These are phyloP conservation scores for Brachyopa scutellaris DNA, from an alignment of 2,888 invertebrate species.

Conservation along the genomic window DNA sequence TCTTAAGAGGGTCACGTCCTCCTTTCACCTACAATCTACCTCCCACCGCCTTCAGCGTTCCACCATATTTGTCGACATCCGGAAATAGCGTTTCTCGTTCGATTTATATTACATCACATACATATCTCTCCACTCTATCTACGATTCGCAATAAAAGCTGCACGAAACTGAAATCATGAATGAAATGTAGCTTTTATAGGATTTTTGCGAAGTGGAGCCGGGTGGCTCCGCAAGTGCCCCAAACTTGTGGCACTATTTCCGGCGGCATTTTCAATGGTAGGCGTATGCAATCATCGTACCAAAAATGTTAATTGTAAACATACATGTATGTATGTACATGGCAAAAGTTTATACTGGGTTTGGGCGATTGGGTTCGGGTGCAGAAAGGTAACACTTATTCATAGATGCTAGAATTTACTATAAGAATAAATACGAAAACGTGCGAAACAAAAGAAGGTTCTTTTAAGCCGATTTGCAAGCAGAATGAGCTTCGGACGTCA, in stretches of 20 bases:
- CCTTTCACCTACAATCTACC: too few species aligned
- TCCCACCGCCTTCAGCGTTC: too few species aligned
- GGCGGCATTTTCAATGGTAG: not conserved
- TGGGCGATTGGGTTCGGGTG: not conserved
- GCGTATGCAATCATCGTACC: not conserved
- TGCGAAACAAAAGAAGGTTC: not conserved
- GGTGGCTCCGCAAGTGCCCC: not conserved
- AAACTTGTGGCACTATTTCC: slow-evolving; percentile 23
- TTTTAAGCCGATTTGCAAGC: slow-evolving; percentile 1
- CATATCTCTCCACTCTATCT: slow-evolving; percentile 2
- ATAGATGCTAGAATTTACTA: not conserved
- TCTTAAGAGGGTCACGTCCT: not conserved
- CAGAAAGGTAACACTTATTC: not conserved
- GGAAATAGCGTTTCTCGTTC: slow-evolving; percentile 1
- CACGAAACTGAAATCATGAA: slow-evolving; percentile 31
- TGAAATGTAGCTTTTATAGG: slow-evolving; percentile 16
- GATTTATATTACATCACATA: slow-evolving; percentile 4
- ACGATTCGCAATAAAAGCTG: slow-evolving; percentile 27
- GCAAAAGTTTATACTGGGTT: not conserved
- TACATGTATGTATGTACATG: not conserved
- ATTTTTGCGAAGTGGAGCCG: not conserved
- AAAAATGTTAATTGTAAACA: too few species aligned
- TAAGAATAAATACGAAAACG: not conserved
- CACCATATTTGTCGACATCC: not conserved
- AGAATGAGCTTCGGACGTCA: not conserved